Conservation (phyloP, 2,888 invertebrate species). For the Phorcus lineatus region DNA sequence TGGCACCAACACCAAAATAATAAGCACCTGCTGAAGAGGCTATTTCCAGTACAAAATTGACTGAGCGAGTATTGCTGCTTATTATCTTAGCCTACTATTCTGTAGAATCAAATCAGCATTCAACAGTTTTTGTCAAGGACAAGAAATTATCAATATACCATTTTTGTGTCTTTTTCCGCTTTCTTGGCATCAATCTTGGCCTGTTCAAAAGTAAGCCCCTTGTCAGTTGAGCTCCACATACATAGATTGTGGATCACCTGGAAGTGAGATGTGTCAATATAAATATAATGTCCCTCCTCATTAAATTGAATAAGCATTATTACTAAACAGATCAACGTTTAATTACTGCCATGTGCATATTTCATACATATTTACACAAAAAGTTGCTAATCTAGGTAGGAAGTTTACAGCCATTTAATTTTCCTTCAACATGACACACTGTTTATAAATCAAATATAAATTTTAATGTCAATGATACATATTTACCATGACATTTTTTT, state of each 20-base stretch:
- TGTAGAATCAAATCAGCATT: background rate
- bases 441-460: background rate
- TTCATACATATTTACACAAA: no score
- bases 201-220: conserved; percentile 77
- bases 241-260: conserved; percentile 88
- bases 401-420: no score
- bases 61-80: background rate
- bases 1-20: no score
- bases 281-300: no score
- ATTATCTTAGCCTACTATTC: background rate
- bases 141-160: conserved; percentile 78
- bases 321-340: no score
- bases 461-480: no score
- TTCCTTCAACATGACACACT: background rate
- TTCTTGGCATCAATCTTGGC: conserved; percentile 79
- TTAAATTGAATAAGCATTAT: no score
- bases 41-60: background rate
- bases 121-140: background rate
- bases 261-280: conserved; percentile 1
- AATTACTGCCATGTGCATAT: no score
- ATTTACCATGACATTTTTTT: no score
- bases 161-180: conserved; percentile 87
- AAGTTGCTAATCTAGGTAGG: no score
- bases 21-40: no score
- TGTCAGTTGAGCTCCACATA: conserved; percentile 83